Percentiles rank a stretch among this genome's conserved stretches.
Evolutionary conservation across 2,113 vertebrate species (phyloP).

Genomic region (Chloropsis hardwickii): DNA sequence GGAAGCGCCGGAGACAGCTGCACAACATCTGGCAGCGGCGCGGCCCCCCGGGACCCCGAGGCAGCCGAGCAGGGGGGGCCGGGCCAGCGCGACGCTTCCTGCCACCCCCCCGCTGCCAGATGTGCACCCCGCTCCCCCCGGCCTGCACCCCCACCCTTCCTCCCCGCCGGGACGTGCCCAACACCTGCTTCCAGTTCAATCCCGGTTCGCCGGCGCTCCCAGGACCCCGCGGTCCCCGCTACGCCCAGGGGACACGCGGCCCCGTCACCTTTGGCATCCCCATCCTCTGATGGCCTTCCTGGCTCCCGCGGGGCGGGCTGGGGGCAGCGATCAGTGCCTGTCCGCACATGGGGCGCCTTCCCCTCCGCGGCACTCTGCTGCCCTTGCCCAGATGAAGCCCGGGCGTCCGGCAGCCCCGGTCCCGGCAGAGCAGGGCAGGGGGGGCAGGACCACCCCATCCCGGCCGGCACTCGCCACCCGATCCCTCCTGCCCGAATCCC

Average conservation of each 20-base stretch:
- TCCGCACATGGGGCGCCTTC: background rate
- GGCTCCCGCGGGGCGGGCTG: background rate
- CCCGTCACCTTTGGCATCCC: background rate
- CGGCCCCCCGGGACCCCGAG: conserved; percentile 9
- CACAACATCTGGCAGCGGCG: conserved; percentile 71
- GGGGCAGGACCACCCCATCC: background rate
- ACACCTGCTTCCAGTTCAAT: conserved; percentile 24
- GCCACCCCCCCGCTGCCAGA: conserved; percentile 30
- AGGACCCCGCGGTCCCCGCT: background rate
- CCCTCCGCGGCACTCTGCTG: rapidly evolving
- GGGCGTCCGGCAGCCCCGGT: rapidly evolving
- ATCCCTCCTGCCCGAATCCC: background rate
- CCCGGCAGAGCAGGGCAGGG: background rate
- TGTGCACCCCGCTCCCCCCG: background rate
- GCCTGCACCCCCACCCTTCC: background rate
- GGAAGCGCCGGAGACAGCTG: conserved; percentile 72
- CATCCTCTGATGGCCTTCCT: background rate
- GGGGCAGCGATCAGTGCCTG: background rate
- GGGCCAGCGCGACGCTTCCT: conserved; percentile 12
- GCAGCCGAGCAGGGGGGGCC: background rate
- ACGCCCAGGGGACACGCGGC: background rate
- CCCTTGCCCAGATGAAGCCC: background rate
- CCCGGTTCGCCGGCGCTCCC: background rate
- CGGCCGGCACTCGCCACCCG: background rate
- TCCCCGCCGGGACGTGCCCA: background rate